phyloP scores from a whole-genome alignment of 1,140 invertebrate species.

The Drosophila prosaltans region DNA sequence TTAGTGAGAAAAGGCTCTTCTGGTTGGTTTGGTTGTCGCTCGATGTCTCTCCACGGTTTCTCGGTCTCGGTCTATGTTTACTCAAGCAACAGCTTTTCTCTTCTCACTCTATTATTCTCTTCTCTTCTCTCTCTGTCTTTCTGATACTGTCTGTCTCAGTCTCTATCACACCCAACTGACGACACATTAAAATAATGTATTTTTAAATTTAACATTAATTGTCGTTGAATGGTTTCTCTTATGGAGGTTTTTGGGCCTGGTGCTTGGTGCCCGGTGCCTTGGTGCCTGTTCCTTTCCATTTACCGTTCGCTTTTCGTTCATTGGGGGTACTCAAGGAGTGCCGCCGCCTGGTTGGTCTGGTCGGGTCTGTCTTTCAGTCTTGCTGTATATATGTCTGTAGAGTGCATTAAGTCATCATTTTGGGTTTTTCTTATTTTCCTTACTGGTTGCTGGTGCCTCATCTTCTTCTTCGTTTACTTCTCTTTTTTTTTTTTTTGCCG shows the following conservation, averaged over 20 bases:
- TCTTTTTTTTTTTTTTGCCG: too few species aligned
- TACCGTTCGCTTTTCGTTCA: slow-evolving; percentile 43
- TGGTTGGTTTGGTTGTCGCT: slow-evolving; percentile 8
- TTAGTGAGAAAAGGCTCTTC: slow-evolving; percentile 27
- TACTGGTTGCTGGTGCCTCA: background rate
- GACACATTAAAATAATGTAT: slow-evolving; percentile 82
- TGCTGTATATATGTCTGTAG: slow-evolving; percentile 6
- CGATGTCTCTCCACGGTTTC: background rate
- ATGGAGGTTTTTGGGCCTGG: slow-evolving; percentile 10
- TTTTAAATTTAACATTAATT: slow-evolving; percentile 82
- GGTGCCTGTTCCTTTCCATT: slow-evolving; percentile 26
- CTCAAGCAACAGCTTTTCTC: slow-evolving; percentile 42
- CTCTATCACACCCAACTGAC: slow-evolving; percentile 49
- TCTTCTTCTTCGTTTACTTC: slow-evolving; percentile 10
- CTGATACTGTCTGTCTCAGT: background rate
- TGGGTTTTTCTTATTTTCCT: slow-evolving; percentile 50
- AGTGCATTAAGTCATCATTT: slow-evolving; percentile 78
- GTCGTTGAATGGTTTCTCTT: slow-evolving; percentile 69
- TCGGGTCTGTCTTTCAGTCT: background rate
- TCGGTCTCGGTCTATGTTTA: slow-evolving; percentile 43
- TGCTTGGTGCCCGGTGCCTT: slow-evolving; percentile 19
- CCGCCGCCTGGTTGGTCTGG: slow-evolving; percentile 4
- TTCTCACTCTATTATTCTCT: slow-evolving; percentile 16
- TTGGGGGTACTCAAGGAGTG: slow-evolving; percentile 55
- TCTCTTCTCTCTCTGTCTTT: slow-evolving; percentile 19